Base-by-base conservation (phyloP, 2,888 invertebrate genomes). In the Sesamia inferens region DNA sequence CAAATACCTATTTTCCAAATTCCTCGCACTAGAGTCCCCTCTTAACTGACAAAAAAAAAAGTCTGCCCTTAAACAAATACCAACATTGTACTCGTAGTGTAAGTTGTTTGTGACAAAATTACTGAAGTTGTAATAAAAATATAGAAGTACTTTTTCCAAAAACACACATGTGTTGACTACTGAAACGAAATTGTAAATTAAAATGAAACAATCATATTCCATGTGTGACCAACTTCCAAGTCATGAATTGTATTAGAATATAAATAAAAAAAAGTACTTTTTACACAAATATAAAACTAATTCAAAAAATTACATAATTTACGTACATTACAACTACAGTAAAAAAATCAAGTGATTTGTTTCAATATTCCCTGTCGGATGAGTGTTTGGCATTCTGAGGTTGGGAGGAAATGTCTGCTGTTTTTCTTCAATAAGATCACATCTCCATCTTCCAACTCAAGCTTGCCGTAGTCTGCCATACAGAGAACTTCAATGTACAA, bases 391-490 rank as follows among this genome's bases (percentile, higher is more conserved):
- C 99, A 99, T 90, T 99, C 98, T 0, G 97, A 97, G 78, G 99
- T 97, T 5, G 99, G 98, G 76, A 99, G 95, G 90, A 98, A 98
- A 94, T 99, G 99, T 93, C 99, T 97, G 82, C 98, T 99, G 90
- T 99, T 98, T 92, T 98, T 98, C 92, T 98, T 99, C 31, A 99
- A 96, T 83, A 98, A 96, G 39, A 99, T 97, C 8, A 98, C 97
- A 89, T 98, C 98, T n/a, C 99, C 99, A 95, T 99, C 98, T 87
- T 98, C 99, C 14, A 99, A 96, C 93, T 99, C 99, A 87, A 99
- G 97, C 91, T 98, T 99, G 0, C 99, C 99, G 94, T 99, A 99
- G 93, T 99, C 99, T 63, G 97, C 96, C 63, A 99, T 90, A 91
- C 99, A 99, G 22, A 98, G 96, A 69, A 99, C 99, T 97, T 99